phyloP scores from a whole-genome alignment of 2,113 vertebrate species.

The Tapirus terrestris region DNA sequence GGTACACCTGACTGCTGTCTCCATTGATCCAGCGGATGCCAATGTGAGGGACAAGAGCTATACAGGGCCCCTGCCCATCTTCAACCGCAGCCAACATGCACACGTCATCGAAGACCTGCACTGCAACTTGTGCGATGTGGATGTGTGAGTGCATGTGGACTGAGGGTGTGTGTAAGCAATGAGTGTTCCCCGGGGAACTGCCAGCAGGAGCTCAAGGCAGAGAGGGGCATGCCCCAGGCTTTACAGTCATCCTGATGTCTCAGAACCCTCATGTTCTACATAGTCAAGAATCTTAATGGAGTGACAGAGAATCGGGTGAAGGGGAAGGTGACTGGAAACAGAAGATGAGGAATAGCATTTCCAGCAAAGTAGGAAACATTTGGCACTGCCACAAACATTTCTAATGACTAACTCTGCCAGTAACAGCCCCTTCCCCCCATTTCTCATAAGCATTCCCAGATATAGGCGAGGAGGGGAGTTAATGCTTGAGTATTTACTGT shows the following conservation, averaged over 20 bases:
- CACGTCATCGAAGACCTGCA: slow-evolving; percentile 98
- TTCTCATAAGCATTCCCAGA: background rate
- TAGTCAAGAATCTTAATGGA: background rate
- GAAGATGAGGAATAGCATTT: slow-evolving; percentile 30
- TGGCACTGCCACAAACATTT: background rate
- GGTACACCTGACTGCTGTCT: slow-evolving; percentile 94
- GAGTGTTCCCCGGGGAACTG: too few relatives aligned
- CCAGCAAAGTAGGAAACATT: background rate
- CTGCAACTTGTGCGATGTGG: slow-evolving; percentile 97
- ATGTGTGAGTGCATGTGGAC: slow-evolving; percentile 92
- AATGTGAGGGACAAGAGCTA: slow-evolving; percentile 92
- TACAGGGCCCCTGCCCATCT: slow-evolving; percentile 89
- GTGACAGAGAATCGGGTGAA: slow-evolving; percentile 16
- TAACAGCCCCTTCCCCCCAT: background rate
- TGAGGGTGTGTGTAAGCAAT: background rate
- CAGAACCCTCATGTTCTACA: background rate
- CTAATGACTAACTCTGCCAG: background rate
- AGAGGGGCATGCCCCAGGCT: background rate
- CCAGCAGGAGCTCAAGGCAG: background rate
- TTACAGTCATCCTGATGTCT: background rate
- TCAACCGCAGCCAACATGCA: slow-evolving; percentile 92
- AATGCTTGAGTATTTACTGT: background rate
- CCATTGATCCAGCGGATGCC: slow-evolving; percentile 95
- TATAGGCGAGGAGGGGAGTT: background rate
- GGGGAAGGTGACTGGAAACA: slow-evolving; percentile 22